Conservation (phyloP, 2,113 vertebrate genomes). For the Hassar affinis region DNA sequence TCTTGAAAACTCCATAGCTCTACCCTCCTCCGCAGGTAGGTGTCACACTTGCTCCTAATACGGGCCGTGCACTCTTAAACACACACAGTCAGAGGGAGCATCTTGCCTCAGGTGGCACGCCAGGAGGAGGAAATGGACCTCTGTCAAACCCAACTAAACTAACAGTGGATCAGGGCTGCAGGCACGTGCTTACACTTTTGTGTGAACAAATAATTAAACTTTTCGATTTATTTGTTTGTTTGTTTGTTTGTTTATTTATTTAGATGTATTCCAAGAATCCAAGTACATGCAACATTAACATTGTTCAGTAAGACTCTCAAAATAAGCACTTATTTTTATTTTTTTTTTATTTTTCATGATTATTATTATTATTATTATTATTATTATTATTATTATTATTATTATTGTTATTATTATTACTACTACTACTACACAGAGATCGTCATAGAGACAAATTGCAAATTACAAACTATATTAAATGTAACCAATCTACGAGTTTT, state of each 20-base stretch:
- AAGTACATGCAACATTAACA: background rate
- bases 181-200: conserved; percentile 13
- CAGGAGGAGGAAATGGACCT: conserved; percentile 29
- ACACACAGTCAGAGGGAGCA: conserved; percentile 65
- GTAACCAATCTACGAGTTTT: background rate
- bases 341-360: background rate
- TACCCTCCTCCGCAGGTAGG: conserved; percentile 92
- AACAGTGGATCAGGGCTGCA: background rate
- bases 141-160: conserved; percentile 7
- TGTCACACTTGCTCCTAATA: conserved; percentile 96
- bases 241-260: too few species aligned
- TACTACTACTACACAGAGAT: background rate
- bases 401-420: conserved; percentile 20
- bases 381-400: conserved; percentile 19
- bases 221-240: background rate
- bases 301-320: background rate
- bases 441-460: background rate
- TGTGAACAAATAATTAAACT: background rate
- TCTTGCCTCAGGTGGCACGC: conserved; percentile 63
- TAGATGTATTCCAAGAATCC: too few species aligned
- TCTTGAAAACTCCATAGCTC: conserved; percentile 66
- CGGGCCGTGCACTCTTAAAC: conserved; percentile 46
- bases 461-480: background rate
- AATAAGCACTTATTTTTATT: background rate
- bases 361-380: conserved; percentile 32